Evolutionary conservation across 2,888 invertebrate genomes (phyloP).

Genomic region (Lasioglossum zephyrum): DNA sequence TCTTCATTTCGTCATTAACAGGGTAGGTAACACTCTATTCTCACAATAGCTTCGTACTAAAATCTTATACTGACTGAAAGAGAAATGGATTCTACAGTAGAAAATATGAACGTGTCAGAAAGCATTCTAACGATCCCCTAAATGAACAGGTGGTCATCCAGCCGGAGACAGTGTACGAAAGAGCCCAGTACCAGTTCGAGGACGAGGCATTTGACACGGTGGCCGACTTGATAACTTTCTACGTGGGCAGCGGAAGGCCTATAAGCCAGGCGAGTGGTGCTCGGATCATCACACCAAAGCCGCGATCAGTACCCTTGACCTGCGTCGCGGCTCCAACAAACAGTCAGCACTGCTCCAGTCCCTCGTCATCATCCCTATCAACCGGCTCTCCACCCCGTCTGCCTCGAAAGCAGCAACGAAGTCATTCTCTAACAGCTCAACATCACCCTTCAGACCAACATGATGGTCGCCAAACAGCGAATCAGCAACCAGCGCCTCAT

Average conservation of each 20-base stretch:
- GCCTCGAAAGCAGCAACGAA: conserved; percentile 88
- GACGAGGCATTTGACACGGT: conserved; percentile 97
- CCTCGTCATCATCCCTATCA: conserved; percentile 86
- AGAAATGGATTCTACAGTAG: neutral
- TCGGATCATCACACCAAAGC: conserved; percentile 93
- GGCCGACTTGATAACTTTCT: conserved; percentile 96
- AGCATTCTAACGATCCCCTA: neutral
- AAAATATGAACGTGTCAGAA: neutral
- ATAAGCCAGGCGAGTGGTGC: conserved; percentile 96
- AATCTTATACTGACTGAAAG: neutral
- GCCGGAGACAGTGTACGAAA: conserved; percentile 95
- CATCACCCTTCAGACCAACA: conserved; percentile 68
- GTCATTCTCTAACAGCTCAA: conserved; percentile 91
- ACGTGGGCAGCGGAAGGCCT: conserved; percentile 95
- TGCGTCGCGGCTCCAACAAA: conserved; percentile 74
- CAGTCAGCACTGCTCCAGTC: conserved; percentile 83
- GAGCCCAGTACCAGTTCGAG: conserved; percentile 96
- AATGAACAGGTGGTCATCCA: conserved; percentile 90
- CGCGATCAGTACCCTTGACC: conserved; percentile 90
- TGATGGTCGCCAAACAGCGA: conserved; percentile 31
- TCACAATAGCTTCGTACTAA: neutral
- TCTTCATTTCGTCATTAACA: conserved; percentile 97
- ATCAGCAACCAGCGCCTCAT: conserved; percentile 63
- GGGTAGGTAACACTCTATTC: conserved; percentile 86
- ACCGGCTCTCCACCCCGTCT: conserved; percentile 82